Base-by-base conservation (phyloP, 2,113 vertebrate species). In the Anhinga rufa region DNA sequence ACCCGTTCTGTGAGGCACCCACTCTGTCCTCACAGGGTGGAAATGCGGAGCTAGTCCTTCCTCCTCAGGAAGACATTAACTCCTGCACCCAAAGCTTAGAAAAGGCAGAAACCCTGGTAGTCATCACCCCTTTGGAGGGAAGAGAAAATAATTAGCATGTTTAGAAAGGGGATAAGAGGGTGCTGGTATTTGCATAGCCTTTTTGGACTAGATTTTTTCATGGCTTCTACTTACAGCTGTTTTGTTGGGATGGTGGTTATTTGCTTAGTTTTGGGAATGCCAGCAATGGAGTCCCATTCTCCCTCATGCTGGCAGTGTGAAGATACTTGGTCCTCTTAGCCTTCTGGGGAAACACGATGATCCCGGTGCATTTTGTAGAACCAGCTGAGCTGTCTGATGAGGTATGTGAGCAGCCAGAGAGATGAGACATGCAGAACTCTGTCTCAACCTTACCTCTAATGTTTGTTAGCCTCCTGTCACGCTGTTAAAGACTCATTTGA, bases 311-410 rank as follows among this genome's bases (percentile, higher is more conserved):
- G 60, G 21, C 42, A 51, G 11, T 4, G 36, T 24, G 36, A 58
- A 61, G 31, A 6, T 20, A 48, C 28, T 65, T 9, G 29, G 11
- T 75, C 55, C 20, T 88, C 54, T 60, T 8, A 52, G 14, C 51
- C 32, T 48, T 71, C 51, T 76, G 62, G 32, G 65, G 29, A 42
- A 55, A 51, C 2, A 1, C 10, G n/a, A 9, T 0, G 0, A 7
- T 80, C 25, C 19, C 18, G 6, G 65, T 38, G 22, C 49, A 6
- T 76, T 82, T 88, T 55, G 26, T 19, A 52, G 54, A 5, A 29
- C 9, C 49, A 65, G n/a, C 78, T 68, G 76, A 82, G 70, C 70
- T 65, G 34, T 9, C 34, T 65, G 70, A 46, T 1, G 9, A 20
- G 72, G 22, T 38, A 52, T 51, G 61, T 2, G 4, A 62, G 28